Percentiles rank a stretch among this genome's conserved stretches.
Evolutionary conservation across 2,113 vertebrate genomes (phyloP).

Genomic region (Accipiter virgatus): DNA sequence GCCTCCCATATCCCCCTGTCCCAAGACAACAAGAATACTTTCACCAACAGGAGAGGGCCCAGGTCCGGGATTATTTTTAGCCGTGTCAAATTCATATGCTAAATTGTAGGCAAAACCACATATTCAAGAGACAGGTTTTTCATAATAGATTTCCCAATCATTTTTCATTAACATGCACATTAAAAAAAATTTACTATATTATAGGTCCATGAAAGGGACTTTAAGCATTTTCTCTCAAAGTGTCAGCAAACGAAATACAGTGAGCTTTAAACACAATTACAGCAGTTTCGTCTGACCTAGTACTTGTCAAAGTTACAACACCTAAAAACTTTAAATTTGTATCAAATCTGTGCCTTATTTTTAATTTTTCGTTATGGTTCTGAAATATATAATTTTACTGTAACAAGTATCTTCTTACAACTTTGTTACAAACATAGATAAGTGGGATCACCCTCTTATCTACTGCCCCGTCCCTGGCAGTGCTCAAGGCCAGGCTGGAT

Average conservation of each 20-base stretch:
- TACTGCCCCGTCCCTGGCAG: background rate
- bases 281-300: background rate
- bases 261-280: background rate
- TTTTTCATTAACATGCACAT: background rate
- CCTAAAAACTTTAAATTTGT: background rate
- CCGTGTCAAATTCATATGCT: background rate
- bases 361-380: background rate
- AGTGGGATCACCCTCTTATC: background rate
- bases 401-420: background rate
- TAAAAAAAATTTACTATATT: background rate
- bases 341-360: background rate
- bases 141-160: background rate
- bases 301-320: background rate
- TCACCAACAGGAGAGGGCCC: background rate
- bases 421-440: background rate
- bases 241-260: background rate
- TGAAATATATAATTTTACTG: background rate
- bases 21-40: background rate
- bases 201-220: background rate
- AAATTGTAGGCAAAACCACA: background rate
- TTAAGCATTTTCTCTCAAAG: background rate
- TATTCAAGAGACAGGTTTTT: background rate
- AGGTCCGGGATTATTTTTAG: background rate
- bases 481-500: background rate
- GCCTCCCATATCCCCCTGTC: background rate